Percentiles rank a stretch among this genome's conserved stretches.
Evolutionary conservation across 2,888 invertebrate species (phyloP).

Genomic region (Folsomia candida): DNA sequence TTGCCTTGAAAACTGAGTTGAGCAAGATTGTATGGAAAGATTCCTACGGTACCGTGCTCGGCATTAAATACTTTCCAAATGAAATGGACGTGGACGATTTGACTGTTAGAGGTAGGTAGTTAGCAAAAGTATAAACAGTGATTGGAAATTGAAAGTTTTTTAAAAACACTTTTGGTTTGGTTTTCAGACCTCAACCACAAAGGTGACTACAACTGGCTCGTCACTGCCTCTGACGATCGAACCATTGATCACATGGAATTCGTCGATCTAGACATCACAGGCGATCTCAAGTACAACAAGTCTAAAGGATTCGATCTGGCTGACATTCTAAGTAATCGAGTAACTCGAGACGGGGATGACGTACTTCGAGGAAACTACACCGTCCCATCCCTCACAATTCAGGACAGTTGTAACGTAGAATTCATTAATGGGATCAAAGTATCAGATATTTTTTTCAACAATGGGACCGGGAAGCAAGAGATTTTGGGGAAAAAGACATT

Average conservation of each 20-base stretch:
- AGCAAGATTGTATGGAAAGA: constrained; percentile 23
- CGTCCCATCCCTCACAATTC: constrained; percentile 20
- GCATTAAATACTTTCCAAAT: constrained; percentile 21
- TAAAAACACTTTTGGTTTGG: not conserved
- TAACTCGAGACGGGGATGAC: constrained; percentile 27
- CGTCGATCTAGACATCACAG: constrained; percentile 4
- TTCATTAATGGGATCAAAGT: constrained; percentile 31
- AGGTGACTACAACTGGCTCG: constrained; percentile 14
- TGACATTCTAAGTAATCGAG: constrained; percentile 22
- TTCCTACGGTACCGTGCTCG: constrained; percentile 9
- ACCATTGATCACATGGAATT: constrained; percentile 23
- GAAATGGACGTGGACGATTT: constrained; percentile 12
- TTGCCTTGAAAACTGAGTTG: constrained; percentile 24
- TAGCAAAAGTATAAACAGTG: too few species aligned
- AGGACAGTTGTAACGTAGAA: constrained; percentile 21
- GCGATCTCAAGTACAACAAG: constrained; percentile 18
- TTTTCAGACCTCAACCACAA: constrained; percentile 8
- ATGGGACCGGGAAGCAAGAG: not conserved
- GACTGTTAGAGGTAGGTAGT: constrained; percentile 14
- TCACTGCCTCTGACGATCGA: constrained; percentile 17
- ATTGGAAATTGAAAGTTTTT: too few species aligned
- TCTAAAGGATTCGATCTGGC: constrained; percentile 21
- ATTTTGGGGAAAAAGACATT: constrained; percentile 38
- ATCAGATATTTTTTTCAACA: constrained; percentile 20
- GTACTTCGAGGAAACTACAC: constrained; percentile 24